Base-by-base conservation (phyloP, 2,113 vertebrate species). In the Chaetodon trifascialis region DNA sequence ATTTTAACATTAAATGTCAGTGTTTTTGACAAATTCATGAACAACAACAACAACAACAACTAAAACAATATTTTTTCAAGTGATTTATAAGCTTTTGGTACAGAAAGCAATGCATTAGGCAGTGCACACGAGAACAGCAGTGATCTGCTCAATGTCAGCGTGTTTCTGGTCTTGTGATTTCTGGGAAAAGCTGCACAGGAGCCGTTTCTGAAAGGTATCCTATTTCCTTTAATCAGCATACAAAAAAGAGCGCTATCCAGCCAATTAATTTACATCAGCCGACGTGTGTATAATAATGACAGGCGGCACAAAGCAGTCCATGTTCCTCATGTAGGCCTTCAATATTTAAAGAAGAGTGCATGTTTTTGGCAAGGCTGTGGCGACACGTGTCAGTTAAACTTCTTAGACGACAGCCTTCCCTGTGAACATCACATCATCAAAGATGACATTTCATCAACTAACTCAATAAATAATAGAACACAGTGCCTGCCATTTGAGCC, bases 401-500 rank as follows among this genome's bases (percentile, higher is more conserved):
- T 92, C 92, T 91, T 78, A 87, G 88, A 83, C 82, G 73, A 86
- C 91, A 88, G 82, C 66, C 76, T 60, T 76, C 79, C 79, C 86
- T 88, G 90, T 90, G 85, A 89, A 88, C 82, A 84, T 82, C 88
- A 73, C 85, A 91, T 86, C 89, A 94, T 91, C 87, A 92, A 82
- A 90, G 86, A 81, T 84, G 88, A 85, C 81, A 88, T 89, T 92
- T 92, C 90, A 93, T 94, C 93, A 93, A 90, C 89, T 83, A 80
- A 85, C 87, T 80, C 88, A 66, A 91, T 94, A 91, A 94, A 95
- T 94, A 95, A 94, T 95, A 92, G 76, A 94, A 86, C 89, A 90
- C 76, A 77, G 80, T 75, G 82, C 25, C 80, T 88, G 89, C 86
- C 89, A 88, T 89, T 88, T 81, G 82, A 92, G 90, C 92, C 84